These are phyloP conservation scores for Zosterops hypoxanthus DNA, from an alignment of 2,113 vertebrate genomes.

Conservation along the genomic window DNA sequence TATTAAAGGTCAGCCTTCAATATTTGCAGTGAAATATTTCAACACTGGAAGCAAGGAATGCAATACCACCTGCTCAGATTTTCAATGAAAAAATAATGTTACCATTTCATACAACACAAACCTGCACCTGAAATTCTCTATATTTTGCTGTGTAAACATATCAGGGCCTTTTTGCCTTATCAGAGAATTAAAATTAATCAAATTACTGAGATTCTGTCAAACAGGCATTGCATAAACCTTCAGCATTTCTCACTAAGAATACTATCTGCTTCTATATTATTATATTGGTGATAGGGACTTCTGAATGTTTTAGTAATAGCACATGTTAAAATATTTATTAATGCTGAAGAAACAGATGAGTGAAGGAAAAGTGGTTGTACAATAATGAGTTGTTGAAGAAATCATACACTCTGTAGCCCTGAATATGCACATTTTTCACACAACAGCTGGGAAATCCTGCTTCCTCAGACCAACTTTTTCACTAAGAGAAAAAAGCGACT, in stretches of 20 bases:
- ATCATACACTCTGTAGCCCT: neutral
- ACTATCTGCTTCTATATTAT: neutral
- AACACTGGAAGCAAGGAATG: neutral
- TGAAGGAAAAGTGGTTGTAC: neutral
- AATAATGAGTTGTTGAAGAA: neutral
- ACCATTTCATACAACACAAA: neutral
- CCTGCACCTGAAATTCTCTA: neutral
- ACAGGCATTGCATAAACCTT: neutral
- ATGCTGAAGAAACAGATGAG: neutral
- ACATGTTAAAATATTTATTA: neutral
- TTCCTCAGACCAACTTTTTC: slow-evolving; percentile 45
- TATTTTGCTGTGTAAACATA: neutral
- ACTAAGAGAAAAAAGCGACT: neutral
- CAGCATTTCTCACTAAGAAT: neutral
- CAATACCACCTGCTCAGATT: neutral
- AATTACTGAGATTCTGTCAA: neutral
- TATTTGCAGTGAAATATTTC: neutral
- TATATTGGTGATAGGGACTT: neutral
- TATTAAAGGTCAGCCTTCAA: neutral
- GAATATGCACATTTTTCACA: neutral
- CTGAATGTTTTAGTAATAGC: neutral
- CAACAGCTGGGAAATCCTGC: neutral
- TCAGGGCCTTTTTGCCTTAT: neutral
- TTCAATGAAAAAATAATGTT: slow-evolving; percentile 13
- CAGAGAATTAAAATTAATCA: neutral